Evolutionary conservation across 2,113 vertebrate species (phyloP).

Genomic region (Sminthopsis crassicaudata): DNA sequence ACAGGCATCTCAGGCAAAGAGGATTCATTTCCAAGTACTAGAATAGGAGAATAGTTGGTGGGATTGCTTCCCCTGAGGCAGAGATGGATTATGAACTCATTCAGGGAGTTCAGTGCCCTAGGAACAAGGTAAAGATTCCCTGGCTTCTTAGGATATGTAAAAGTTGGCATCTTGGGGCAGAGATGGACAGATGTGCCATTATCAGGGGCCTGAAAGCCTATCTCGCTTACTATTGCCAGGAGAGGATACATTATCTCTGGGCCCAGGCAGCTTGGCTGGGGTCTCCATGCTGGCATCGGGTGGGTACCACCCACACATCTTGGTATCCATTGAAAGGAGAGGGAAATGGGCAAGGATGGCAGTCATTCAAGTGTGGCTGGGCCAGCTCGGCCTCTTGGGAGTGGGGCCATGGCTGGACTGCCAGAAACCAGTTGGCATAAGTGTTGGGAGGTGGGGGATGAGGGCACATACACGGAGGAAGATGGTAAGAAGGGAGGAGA

Average conservation of each 20-base stretch:
- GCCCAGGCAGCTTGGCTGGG: conserved; percentile 55
- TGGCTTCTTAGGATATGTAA: conserved; percentile 24
- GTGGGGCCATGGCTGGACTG: conserved; percentile 9
- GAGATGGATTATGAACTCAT: background rate
- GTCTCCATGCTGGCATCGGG: conserved; percentile 25
- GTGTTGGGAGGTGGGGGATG: background rate
- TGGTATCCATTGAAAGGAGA: conserved; percentile 43
- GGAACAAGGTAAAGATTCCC: background rate
- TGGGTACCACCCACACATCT: background rate
- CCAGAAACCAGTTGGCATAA: conserved; percentile 30
- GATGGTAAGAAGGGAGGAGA: background rate
- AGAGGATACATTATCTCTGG: conserved; percentile 62
- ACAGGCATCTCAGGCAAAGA: background rate
- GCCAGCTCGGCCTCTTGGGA: conserved; percentile 27
- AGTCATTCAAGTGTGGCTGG: conserved; percentile 46
- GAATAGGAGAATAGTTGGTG: background rate
- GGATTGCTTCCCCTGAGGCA: background rate
- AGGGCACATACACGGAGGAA: background rate
- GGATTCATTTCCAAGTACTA: conserved; percentile 11
- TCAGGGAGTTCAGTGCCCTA: conserved; percentile 3
- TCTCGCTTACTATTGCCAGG: conserved; percentile 9
- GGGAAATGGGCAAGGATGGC: conserved; percentile 25
- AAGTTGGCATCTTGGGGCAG: background rate
- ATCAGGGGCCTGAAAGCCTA: conserved; percentile 38
- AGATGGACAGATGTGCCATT: conserved; percentile 6